Base-by-base conservation (phyloP, 1,140 invertebrate species). In the Pseudomyrmex concolor region DNA sequence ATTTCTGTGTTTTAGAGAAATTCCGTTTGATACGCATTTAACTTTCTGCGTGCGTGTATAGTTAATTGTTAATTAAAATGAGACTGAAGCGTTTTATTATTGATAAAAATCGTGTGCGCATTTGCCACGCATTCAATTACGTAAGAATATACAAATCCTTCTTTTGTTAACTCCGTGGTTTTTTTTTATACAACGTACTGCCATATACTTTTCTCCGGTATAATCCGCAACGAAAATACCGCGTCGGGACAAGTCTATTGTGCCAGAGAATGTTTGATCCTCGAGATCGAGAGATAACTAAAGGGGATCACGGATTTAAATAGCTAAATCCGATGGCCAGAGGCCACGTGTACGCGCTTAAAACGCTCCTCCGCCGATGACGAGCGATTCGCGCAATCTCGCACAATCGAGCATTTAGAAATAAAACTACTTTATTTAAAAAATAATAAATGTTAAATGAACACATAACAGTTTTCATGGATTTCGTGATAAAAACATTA, bases 201-300 rank as follows among this genome's bases (percentile, higher is more conserved):
- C 70, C 68, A 67, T 67, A 19, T 59, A 63, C 76, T 48, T 34
- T 34, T 7, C 34, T 2, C 64, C 70, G 22, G 25, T 71, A 55
- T 89, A 90, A 90, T 90, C 89, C 84, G 55, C 81, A 90, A 90
- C 50, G 71, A 90, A 89, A 90, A 90, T 86, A 89, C 50, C 7
- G 50, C 45, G 45, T 74, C 50, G 55, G 55, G 43, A 74, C 63
- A 76, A 63, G 17, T 68, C 83, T 48, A 85, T 89, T 89, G 88
- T 89, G 25, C 43, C 15, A 10, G 10, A 25, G 77, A 72, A 89
- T 87, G 87, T 86, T 85, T 80, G 71, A 87, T 87, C 72, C 82
- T 74, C 55, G 71, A 87, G 87, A 89, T 89, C 63, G 17, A 87
- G 63, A 86, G 85, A 87, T 86, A 87, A 76, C 64, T 12, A 13